A percentile compares a stretch with the other conserved stretches of the same genome.
phyloP scores from a whole-genome alignment of 2,888 invertebrate genomes.

The Caenorhabditis sinica region DNA sequence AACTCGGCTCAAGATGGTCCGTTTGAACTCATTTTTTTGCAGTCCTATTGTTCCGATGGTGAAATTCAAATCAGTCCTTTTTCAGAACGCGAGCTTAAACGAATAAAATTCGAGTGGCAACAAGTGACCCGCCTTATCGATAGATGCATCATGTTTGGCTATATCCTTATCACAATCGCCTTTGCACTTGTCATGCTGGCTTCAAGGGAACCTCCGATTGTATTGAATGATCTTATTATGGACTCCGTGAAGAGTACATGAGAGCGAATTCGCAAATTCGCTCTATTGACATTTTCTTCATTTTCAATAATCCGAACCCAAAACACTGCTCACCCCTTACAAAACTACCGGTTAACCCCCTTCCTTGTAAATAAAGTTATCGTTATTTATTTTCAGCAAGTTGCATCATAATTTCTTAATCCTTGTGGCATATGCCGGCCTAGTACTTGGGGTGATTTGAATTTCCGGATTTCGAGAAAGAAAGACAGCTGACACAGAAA shows the following conservation, averaged over 20 bases:
- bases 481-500: too few relatives aligned
- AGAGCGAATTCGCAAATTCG: too few relatives aligned
- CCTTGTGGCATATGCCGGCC: too few relatives aligned
- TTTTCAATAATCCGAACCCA: not conserved
- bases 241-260: constrained; percentile 72
- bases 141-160: constrained; percentile 80
- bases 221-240: constrained; percentile 77
- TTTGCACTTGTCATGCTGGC: constrained; percentile 79
- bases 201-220: constrained; percentile 75
- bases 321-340: constrained; percentile 1
- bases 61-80: constrained; percentile 24
- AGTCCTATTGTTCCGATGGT: not conserved
- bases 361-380: not conserved
- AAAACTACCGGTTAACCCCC: constrained; percentile 18
- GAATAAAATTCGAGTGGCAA: constrained; percentile 82
- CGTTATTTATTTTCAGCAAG: not conserved
- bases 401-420: not conserved
- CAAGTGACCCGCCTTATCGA: constrained; percentile 81
- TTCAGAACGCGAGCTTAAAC: constrained; percentile 77
- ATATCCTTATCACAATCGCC: constrained; percentile 76
- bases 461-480: not conserved
- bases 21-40: not conserved
- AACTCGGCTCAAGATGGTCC: not conserved
- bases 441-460: not conserved
- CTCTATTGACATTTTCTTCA: not conserved